Evolutionary conservation across 23 tunicate genomes (phyloP).

Genomic region (Botrylloides violaceus): DNA sequence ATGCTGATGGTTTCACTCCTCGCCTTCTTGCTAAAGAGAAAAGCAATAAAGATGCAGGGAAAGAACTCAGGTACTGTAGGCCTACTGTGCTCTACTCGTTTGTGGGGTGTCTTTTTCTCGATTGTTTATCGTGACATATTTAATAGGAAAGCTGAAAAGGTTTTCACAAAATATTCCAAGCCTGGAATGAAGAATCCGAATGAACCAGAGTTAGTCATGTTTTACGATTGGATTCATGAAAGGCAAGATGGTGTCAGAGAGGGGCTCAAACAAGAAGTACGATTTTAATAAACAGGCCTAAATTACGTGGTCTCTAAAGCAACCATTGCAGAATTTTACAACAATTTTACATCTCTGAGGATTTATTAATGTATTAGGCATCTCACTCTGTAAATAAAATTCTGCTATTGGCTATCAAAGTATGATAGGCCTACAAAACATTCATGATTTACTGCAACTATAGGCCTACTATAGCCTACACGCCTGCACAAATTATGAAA

Average conservation of each 20-base stretch:
- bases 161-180: conserved; percentile 75
- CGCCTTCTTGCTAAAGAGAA: conserved; percentile 80
- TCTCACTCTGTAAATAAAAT: too few relatives aligned
- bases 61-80: conserved; percentile 54
- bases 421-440: too few relatives aligned
- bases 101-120: background rate
- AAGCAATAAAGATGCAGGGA: conserved; percentile 72
- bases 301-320: too few relatives aligned
- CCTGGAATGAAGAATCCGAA: conserved; percentile 93
- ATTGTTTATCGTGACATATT: background rate
- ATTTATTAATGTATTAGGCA: too few relatives aligned
- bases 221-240: conserved; percentile 81
- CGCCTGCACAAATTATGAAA: too few relatives aligned
- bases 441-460: too few relatives aligned
- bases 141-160: conserved; percentile 19
- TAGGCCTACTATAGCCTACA: too few relatives aligned
- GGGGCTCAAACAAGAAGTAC: conserved; percentile 43
- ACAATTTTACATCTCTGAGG: too few relatives aligned
- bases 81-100: background rate
- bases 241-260: conserved; percentile 39
- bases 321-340: too few relatives aligned
- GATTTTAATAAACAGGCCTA: too few relatives aligned
- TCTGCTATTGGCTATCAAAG: too few relatives aligned
- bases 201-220: conserved; percentile 43
- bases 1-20: conserved; percentile 81